Percentiles rank a stretch among this genome's conserved stretches.
Evolutionary conservation across 2,888 invertebrate genomes (phyloP).

Genomic region (Oscheius sp.): DNA sequence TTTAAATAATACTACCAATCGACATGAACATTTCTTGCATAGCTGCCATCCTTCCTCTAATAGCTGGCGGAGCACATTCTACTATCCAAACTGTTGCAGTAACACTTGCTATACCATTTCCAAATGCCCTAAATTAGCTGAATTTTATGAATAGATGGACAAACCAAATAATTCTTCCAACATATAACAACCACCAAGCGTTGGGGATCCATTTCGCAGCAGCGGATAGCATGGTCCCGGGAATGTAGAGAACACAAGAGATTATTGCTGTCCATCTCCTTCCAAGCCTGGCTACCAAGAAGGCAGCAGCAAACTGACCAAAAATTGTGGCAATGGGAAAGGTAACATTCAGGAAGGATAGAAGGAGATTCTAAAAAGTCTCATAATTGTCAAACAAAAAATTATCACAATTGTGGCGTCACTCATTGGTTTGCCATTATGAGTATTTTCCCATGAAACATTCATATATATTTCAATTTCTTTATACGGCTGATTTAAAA

Average conservation of each 20-base stretch:
- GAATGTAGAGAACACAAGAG: conserved; percentile 46
- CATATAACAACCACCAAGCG: conserved; percentile 52
- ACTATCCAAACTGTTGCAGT: conserved; percentile 62
- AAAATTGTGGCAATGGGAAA: conserved; percentile 60
- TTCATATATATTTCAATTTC: conserved; percentile 58
- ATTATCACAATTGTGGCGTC: conserved; percentile 50
- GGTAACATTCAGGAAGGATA: conserved; percentile 57
- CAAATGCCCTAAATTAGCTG: conserved; percentile 32
- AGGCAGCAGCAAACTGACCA: conserved; percentile 58
- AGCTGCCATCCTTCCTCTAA: conserved; percentile 54
- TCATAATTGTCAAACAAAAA: too few species aligned
- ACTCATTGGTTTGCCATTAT: conserved; percentile 40
- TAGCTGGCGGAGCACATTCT: conserved; percentile 53
- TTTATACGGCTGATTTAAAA: conserved; percentile 58
- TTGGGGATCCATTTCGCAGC: conserved; percentile 49
- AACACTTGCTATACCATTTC: conserved; percentile 56
- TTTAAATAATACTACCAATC: conserved; percentile 35
- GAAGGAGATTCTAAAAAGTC: conserved; percentile 53
- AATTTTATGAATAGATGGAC: not conserved
- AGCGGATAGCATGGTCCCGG: conserved; percentile 42
- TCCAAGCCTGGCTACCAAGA: conserved; percentile 48
- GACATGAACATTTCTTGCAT: conserved; percentile 62
- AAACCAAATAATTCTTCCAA: conserved; percentile 57
- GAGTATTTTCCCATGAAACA: conserved; percentile 44
- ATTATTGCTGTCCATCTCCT: conserved; percentile 48